Evolutionary conservation across 2,113 vertebrate species (phyloP).

Genomic region (Apodemus speciosus): DNA sequence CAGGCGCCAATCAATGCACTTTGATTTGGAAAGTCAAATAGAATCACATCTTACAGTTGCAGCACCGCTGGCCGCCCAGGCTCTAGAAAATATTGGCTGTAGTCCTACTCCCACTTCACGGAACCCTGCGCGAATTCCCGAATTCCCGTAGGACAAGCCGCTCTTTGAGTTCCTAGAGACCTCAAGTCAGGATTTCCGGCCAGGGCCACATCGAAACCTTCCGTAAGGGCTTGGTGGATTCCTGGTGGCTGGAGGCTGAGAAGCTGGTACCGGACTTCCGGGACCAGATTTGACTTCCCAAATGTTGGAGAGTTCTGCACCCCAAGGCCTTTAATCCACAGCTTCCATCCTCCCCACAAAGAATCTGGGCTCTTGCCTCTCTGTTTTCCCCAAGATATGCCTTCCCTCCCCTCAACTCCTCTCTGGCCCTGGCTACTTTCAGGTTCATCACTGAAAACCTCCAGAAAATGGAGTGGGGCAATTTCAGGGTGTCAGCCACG

Average conservation of each 20-base stretch:
- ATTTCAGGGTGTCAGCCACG: background rate
- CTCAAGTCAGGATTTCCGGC: background rate
- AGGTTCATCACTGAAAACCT: conserved; percentile 50
- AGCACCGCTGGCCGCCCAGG: background rate
- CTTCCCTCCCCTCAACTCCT: rapidly evolving
- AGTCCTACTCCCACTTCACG: background rate
- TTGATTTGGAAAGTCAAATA: conserved; percentile 82
- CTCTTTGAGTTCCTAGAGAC: background rate
- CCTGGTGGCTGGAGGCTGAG: background rate
- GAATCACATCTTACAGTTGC: conserved; percentile 73
- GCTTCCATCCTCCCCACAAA: too few relatives aligned
- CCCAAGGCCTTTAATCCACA: background rate
- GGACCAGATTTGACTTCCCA: background rate
- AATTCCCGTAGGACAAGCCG: background rate
- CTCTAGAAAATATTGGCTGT: too few relatives aligned
- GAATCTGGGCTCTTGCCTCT: rapidly evolving
- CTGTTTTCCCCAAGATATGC: background rate
- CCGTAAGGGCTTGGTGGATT: background rate
- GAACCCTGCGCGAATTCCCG: background rate
- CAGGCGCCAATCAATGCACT: conserved; percentile 74
- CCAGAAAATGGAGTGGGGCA: conserved; percentile 13
- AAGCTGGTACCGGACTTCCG: background rate
- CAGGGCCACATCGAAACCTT: background rate
- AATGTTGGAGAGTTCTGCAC: background rate
- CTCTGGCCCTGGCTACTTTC: background rate